These are phyloP conservation scores for Iguana delicatissima DNA, from an alignment of 2,797 vertebrate species.

Conservation along the genomic window DNA sequence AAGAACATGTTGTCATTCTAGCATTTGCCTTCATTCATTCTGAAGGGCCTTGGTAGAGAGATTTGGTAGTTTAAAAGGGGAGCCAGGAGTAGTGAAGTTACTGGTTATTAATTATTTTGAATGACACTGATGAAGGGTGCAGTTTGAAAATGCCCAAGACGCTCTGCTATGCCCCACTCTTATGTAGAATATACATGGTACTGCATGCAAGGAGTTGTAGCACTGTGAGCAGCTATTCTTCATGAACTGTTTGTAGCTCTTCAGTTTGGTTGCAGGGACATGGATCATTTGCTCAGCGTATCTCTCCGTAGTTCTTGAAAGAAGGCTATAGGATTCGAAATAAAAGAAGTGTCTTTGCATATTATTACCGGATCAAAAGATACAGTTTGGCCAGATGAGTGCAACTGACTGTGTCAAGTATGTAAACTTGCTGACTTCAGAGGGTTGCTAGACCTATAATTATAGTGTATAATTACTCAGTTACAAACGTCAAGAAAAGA, in stretches of 20 bases:
- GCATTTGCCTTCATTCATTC: neutral
- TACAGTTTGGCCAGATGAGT: neutral
- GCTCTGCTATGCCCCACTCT: neutral
- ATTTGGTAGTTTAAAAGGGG: too few species aligned
- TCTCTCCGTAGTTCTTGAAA: neutral
- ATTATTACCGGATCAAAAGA: neutral
- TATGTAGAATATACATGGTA: neutral
- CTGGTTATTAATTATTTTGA: too few species aligned
- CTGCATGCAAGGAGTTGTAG: neutral
- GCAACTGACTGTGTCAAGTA: neutral
- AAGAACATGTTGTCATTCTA: neutral
- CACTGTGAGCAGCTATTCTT: neutral
- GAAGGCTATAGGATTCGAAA: neutral
- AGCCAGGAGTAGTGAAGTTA: too few species aligned
- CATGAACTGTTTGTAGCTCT: neutral
- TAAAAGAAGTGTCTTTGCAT: neutral
- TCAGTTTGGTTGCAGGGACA: neutral
- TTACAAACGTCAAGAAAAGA: neutral
- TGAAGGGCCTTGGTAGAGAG: neutral
- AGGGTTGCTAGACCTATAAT: neutral
- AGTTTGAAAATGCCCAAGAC: neutral
- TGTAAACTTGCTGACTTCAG: conserved; percentile 13
- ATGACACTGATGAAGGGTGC: too few species aligned
- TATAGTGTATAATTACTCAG: neutral
- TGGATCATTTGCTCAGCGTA: neutral